Evolutionary conservation across 2,113 vertebrate species (phyloP).

Genomic region (Nothocercus julius): DNA sequence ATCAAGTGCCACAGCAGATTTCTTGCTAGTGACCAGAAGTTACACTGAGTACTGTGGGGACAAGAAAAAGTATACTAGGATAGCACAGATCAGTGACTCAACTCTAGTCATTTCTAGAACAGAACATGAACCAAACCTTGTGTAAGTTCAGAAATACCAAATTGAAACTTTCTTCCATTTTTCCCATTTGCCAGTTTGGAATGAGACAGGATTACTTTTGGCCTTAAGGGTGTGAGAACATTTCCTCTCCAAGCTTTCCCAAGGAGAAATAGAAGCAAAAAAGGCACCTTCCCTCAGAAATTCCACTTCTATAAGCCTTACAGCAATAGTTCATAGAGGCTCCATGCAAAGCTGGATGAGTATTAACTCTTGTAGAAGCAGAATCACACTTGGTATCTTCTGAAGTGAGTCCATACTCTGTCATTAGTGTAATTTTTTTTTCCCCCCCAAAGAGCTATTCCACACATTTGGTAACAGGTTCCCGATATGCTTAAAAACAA

Average conservation of each 20-base stretch:
- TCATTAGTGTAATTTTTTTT: background rate
- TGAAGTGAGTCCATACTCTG: no score
- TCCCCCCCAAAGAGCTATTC: background rate
- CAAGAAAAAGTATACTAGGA: background rate
- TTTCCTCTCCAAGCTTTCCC: background rate
- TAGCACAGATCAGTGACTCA: background rate
- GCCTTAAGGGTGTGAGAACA: background rate
- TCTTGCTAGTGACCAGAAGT: background rate
- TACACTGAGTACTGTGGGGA: background rate
- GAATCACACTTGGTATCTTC: background rate
- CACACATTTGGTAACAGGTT: background rate
- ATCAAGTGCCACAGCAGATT: rapidly evolving
- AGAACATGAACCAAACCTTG: background rate
- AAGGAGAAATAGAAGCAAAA: background rate
- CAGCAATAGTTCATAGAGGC: background rate
- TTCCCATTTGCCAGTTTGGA: background rate
- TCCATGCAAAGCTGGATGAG: background rate
- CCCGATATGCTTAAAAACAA: background rate
- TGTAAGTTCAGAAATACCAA: background rate
- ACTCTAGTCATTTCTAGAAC: background rate
- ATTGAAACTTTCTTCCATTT: background rate
- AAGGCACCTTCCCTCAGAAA: background rate
- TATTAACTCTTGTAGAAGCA: background rate
- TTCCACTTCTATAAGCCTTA: background rate
- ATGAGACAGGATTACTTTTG: background rate